phyloP scores from a whole-genome alignment of 2,797 vertebrate genomes.

The Ctenochaetus hawaiiensis region DNA sequence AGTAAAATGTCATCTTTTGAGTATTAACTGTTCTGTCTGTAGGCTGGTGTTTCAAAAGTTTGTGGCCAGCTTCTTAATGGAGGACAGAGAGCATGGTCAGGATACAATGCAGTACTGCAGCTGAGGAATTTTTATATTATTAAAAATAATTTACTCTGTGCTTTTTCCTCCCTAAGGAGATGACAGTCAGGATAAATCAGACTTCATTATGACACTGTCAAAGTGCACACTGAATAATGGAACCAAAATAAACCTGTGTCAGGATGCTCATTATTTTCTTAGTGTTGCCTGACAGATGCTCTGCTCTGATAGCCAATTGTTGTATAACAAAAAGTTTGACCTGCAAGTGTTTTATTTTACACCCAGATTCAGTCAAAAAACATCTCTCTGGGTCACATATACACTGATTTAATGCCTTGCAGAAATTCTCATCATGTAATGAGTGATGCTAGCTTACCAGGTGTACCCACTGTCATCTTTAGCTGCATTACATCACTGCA shows the following conservation, averaged over 20 bases:
- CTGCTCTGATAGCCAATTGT: background rate
- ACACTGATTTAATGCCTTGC: background rate
- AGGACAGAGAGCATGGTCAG: no score
- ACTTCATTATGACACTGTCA: background rate
- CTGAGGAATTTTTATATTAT: no score
- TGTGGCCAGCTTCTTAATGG: no score
- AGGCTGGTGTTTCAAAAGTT: no score
- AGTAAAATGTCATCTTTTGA: no score
- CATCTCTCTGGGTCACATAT: background rate
- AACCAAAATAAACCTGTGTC: constrained; percentile 16
- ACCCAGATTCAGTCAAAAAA: background rate
- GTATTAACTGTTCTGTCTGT: no score
- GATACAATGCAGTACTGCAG: no score
- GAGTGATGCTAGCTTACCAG: background rate
- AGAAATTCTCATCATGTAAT: constrained; percentile 11
- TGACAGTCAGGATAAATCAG: background rate
- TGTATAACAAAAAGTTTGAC: constrained; percentile 6
- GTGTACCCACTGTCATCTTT: background rate
- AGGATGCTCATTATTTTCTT: constrained; percentile 42
- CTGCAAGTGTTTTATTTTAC: background rate
- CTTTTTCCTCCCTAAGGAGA: background rate
- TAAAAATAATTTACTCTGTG: no score
- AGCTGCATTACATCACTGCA: background rate
- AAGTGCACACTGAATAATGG: constrained; percentile 11
- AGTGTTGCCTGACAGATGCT: background rate